Conservation (phyloP, 2,888 invertebrate species). For the Myathropa florea region DNA sequence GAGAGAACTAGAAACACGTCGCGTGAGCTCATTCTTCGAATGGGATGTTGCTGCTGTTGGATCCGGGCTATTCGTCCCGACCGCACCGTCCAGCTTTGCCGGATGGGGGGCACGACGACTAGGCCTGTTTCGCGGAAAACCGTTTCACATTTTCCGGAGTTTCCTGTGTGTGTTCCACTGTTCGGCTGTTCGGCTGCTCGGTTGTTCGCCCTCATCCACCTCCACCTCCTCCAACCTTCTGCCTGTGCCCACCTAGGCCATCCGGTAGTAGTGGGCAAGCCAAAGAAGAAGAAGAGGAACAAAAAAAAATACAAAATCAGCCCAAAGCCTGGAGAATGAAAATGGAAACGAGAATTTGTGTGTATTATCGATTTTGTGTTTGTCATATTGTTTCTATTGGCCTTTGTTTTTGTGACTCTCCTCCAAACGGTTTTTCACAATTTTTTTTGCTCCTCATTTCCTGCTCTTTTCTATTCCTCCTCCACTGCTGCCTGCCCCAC, state of each 20-base stretch:
- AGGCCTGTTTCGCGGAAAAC: slow-evolving; percentile 68
- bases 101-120: slow-evolving; percentile 21
- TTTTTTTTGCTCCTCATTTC: slow-evolving; percentile 3
- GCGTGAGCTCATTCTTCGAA: slow-evolving; percentile 45
- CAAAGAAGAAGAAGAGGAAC: neutral
- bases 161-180: slow-evolving; percentile 43
- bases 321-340: slow-evolving; percentile 42
- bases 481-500: slow-evolving; percentile 54
- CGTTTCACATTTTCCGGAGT: slow-evolving; percentile 56
- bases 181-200: slow-evolving; percentile 2
- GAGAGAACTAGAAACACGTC: slow-evolving; percentile 13
- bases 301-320: slow-evolving; percentile 11
- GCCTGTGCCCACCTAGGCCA: neutral
- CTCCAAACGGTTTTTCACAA: slow-evolving; percentile 46
- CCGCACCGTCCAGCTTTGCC: neutral
- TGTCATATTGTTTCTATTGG: slow-evolving; percentile 70
- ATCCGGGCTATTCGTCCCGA: slow-evolving; percentile 42
- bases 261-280: neutral
- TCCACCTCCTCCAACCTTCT: neutral
- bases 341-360: slow-evolving; percentile 66
- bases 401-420: slow-evolving; percentile 68
- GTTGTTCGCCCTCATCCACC: neutral
- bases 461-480: slow-evolving; percentile 11
- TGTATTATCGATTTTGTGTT: slow-evolving; percentile 71
- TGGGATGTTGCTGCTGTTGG: slow-evolving; percentile 47